These are phyloP conservation scores for Micropoecilia bifurca DNA, from an alignment of 2,797 vertebrate genomes.

Conservation along the genomic window DNA sequence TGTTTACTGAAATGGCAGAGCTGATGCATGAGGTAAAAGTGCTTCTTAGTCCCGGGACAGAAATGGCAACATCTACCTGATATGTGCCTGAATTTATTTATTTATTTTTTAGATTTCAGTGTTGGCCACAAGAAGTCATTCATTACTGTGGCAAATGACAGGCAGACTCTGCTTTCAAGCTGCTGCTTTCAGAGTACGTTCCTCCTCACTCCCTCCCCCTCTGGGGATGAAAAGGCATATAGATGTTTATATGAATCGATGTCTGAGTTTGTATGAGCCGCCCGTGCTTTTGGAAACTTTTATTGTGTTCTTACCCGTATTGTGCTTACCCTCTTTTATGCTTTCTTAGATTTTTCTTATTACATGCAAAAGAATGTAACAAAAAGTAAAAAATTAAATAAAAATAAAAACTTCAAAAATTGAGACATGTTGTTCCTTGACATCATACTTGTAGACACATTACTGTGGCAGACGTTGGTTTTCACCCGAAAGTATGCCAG, in stretches of 20 bases:
- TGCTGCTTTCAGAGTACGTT: background rate
- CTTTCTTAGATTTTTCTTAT: background rate
- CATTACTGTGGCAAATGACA: background rate
- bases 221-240: background rate
- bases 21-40: background rate
- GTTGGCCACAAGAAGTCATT: background rate
- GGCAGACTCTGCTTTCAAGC: background rate
- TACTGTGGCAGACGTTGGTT: background rate
- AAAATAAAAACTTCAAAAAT: background rate
- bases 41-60: background rate
- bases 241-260: background rate
- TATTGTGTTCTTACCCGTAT: background rate
- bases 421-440: background rate
- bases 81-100: background rate
- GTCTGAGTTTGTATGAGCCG: background rate
- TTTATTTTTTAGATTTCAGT: background rate
- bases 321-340: background rate
- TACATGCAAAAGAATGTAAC: background rate
- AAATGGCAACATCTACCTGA: background rate
- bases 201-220: background rate
- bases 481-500: slow-evolving; percentile 8
- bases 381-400: background rate
- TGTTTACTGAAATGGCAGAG: background rate
- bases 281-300: background rate
- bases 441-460: background rate